Conservation (phyloP, 2,888 invertebrate species). For the Ernsta delagoae region DNA sequence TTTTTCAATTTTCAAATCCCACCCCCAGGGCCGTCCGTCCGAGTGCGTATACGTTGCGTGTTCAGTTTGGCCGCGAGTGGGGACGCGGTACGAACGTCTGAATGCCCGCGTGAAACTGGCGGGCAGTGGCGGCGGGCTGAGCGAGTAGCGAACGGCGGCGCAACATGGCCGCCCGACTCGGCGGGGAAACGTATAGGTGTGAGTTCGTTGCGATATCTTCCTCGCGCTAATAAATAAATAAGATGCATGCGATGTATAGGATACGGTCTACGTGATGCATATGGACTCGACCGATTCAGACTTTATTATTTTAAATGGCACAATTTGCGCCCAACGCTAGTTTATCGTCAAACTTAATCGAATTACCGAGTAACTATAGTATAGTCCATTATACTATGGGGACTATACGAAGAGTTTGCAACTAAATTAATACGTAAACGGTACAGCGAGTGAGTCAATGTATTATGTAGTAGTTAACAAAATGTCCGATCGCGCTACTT, state of each 20-base stretch:
- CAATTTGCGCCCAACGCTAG: conserved; percentile 13
- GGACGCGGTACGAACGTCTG: conserved; percentile 63
- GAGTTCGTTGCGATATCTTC: conserved; percentile 70
- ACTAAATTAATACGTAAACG: conserved; percentile 33
- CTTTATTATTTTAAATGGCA: conserved; percentile 15
- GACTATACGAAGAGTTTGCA: conserved; percentile 12
- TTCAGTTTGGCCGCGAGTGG: conserved; percentile 44
- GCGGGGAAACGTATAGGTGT: conserved; percentile 71
- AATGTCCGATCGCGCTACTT: conserved; percentile 21
- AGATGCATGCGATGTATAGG: conserved; percentile 56
- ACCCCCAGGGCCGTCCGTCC: conserved; percentile 49
- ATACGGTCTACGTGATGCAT: conserved; percentile 38
- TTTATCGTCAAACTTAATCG: conserved; percentile 13
- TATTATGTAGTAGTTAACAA: conserved; percentile 13
- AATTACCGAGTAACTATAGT: conserved; percentile 12
- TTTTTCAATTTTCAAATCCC: conserved; percentile 45
- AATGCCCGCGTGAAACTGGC: conserved; percentile 79
- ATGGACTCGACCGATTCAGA: conserved; percentile 9
- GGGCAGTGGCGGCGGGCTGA: conserved; percentile 45
- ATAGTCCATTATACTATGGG: too few relatives aligned
- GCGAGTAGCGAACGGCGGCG: conserved; percentile 46
- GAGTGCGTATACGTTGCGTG: conserved; percentile 42
- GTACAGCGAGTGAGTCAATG: conserved; percentile 10
- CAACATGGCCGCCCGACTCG: conserved; percentile 70
- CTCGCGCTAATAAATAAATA: conserved; percentile 76